Conservation (phyloP, 2,888 invertebrate species). For the Pyrochroa serraticornis region DNA sequence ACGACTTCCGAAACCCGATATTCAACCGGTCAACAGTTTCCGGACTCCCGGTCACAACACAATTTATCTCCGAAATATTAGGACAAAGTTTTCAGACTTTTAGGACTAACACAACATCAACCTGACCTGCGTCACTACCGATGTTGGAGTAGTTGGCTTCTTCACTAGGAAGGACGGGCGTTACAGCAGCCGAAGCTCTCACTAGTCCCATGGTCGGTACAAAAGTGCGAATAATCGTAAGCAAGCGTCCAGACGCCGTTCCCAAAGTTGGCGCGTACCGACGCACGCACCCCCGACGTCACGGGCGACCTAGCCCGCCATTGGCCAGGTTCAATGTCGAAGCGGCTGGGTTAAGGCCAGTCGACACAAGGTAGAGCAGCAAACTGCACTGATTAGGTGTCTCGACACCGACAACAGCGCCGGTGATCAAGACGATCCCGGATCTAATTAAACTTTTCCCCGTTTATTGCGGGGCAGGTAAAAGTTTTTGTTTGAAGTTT, state of each 20-base stretch:
- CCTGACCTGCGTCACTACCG: conserved; percentile 36
- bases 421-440: not conserved
- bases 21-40: too few species aligned
- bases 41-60: too few species aligned
- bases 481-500: too few species aligned
- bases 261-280: conserved; percentile 43
- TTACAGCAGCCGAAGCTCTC: conserved; percentile 31
- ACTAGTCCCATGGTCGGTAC: conserved; percentile 40
- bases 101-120: too few species aligned
- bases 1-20: too few species aligned
- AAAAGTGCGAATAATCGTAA: conserved; percentile 19
- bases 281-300: conserved; percentile 62
- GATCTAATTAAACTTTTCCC: not conserved
- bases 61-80: too few species aligned
- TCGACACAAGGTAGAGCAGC: conserved; percentile 46
- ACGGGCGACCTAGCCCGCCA: conserved; percentile 63
- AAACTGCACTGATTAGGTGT: conserved; percentile 19
- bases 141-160: conserved; percentile 42
- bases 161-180: conserved; percentile 44
- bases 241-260: conserved; percentile 32
- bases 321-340: conserved; percentile 55
- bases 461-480: too few species aligned
- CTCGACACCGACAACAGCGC: not conserved
- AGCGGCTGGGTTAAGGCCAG: conserved; percentile 56
- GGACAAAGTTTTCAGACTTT: too few species aligned